These are phyloP conservation scores for Ploceus nigricollis DNA, from an alignment of 2,113 vertebrate species.

Conservation along the genomic window DNA sequence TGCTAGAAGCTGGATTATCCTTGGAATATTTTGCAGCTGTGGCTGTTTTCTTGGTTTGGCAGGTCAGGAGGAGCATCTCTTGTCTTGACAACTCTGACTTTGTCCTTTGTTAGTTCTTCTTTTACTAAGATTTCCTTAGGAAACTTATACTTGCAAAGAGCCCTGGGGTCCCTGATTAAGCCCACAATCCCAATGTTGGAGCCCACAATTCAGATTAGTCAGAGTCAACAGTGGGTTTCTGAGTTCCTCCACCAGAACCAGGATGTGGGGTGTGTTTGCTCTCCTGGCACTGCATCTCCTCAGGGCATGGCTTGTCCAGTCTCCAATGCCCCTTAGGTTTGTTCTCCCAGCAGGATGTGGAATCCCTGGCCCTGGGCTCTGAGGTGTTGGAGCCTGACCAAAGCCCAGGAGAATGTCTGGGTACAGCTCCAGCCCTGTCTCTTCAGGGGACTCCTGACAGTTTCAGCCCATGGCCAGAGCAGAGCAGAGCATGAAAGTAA, in stretches of 20 bases:
- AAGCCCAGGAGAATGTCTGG: neutral
- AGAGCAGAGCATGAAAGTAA: neutral
- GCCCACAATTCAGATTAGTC: neutral
- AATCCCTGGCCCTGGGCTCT: neutral
- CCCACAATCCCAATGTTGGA: neutral
- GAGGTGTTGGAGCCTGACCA: neutral
- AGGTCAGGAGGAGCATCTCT: neutral
- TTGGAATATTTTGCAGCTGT: neutral
- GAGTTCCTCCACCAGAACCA: neutral
- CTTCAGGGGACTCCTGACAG: neutral
- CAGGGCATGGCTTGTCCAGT: neutral
- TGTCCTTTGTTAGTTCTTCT: neutral
- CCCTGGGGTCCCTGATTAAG: neutral
- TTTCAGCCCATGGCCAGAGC: neutral
- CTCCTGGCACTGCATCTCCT: neutral
- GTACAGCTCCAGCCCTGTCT: neutral
- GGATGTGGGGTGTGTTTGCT: neutral
- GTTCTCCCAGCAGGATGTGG: neutral
- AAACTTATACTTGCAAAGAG: neutral
- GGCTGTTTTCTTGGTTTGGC: neutral
- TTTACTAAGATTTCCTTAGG: neutral
- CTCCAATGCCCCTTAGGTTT: neutral
- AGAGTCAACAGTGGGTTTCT: neutral
- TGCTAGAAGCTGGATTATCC: neutral
- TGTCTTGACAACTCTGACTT: neutral